Evolutionary conservation across 23 tunicate species (phyloP), one percentile per base, ranked within the genome.

Genomic region (Trididemnum miniatum): DNA sequence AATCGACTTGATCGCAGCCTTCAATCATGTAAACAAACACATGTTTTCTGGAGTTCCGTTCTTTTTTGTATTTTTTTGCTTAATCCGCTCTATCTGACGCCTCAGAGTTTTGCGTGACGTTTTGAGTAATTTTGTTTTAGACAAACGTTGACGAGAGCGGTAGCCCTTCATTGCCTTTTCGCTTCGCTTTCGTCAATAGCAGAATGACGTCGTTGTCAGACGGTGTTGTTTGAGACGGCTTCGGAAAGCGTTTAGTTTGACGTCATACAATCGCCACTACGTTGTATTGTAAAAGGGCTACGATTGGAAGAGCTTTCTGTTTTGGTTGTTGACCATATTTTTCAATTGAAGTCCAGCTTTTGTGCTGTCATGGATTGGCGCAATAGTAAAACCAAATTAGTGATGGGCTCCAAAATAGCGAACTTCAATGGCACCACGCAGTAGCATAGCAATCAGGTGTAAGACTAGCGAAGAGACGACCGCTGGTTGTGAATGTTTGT

Each of bases 231-330:
- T 20, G 82, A 78, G 82, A 57, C 82, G 57, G 9, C 25, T 78
- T 78, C 82, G 82, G 82, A 78, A 78, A 78, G 82, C 82, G 82
- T 60, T 78, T 64, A 78, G 72, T 78, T 78, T 78, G 82, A 78
- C 82, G 82, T 78, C 82, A 78, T 78, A 27, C 20, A 7, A 71
- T 71, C 38, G 76, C 76, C 22, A 71, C 29, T 71, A 27, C 40
- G 40, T 34, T 34, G 76, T 71, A n/a, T 37, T 71, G 40, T 20
- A 7, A 12, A 18, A 32, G 7, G 38, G 12, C 9, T 29, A 32
- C 76, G 12, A 4, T 71, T 71, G 76, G 5, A 7, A 20, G 31
- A n/a, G n/a, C n/a, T n/a, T n/a, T n/a, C n/a, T 32, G 76, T 32
- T 34, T 71, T 32, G n/a, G 38, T 34, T 31, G 40, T 31, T 27